Base-by-base conservation (phyloP, 1,140 invertebrate genomes). In the Conus ventricosus region DNA sequence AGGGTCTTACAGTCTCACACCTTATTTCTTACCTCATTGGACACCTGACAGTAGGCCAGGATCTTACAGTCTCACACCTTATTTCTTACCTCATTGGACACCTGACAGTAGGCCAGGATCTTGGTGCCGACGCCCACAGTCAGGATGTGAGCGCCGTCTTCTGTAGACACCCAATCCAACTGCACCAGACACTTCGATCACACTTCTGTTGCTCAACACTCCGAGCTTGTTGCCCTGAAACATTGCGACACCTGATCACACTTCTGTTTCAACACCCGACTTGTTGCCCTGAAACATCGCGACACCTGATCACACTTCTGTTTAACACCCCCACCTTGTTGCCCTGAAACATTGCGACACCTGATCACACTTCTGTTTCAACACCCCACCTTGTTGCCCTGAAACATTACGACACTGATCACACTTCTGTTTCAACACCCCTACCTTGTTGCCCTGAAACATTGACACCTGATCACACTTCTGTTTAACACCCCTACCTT, bases 141-240 rank as follows among this genome's bases (percentile, higher is more conserved):
- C 11, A 99, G 95, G 91, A 99, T 98, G 95, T 99, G 99, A 0
- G 98, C 98, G 5, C 99, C 99, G 95, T 99, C 99, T 94, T 99
- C 99, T 91, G 99, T 99, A 0, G 99, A 99, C 5, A 99, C 99
- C 99, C 99, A 99, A 95, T 99, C 99, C 57, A 99, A 95, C 93
- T 99, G 98, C 3, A 99, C 98, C 27, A 96, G 91, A 86, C 96
- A 96, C 91, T 96, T 96, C 90, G n/a, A n/a, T n/a, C n/a, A n/a
- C n/a, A n/a, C n/a, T n/a, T n/a, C n/a, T n/a, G n/a, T n/a, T 96
- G 96, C 54, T 78, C 39, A 95, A 83, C 5, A 94, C 87, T 4
- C 92, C 90, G 82, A 91, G 87, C 89, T 91, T 91, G 89, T 92
- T 93, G 85, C 90, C 91, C 87, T 89, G 85, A 6, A 78, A 15